Conservation (phyloP, 2,113 vertebrate species). For the Hystrix cristata region DNA sequence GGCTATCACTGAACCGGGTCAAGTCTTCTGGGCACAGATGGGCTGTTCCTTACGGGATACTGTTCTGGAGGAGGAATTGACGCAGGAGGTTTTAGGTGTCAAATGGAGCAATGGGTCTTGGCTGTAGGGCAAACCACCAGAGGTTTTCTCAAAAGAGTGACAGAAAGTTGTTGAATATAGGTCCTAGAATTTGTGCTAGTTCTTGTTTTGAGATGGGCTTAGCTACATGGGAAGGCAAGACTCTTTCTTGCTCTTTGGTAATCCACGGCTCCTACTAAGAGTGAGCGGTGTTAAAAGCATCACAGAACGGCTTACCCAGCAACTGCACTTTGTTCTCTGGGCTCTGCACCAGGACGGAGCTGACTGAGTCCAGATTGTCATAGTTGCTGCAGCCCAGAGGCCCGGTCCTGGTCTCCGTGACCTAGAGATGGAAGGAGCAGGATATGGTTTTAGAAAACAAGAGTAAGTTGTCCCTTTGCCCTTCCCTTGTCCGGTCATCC, state of each 20-base stretch:
- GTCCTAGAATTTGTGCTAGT: not conserved
- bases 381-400: conserved; percentile 99
- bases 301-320: conserved; percentile 91
- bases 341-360: conserved; percentile 98
- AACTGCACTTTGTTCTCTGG: conserved; percentile 99
- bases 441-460: not conserved
- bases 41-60: not conserved
- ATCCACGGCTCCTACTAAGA: not conserved
- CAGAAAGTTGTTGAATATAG: not conserved
- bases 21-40: not conserved
- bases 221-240: not conserved
- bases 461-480: not conserved
- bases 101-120: not conserved
- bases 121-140: not conserved
- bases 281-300: not conserved
- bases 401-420: conserved; percentile 98
- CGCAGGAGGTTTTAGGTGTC: not conserved
- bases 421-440: conserved; percentile 87
- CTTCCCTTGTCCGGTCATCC: not conserved
- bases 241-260: not conserved
- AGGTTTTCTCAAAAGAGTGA: not conserved
- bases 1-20: not conserved
- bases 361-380: conserved; percentile 99
- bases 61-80: not conserved
- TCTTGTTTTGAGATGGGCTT: not conserved